A percentile compares a stretch with the other conserved stretches of the same genome.
Conservation (phyloP, 2,888 invertebrate species). For the Acrobasis suavella region DNA sequence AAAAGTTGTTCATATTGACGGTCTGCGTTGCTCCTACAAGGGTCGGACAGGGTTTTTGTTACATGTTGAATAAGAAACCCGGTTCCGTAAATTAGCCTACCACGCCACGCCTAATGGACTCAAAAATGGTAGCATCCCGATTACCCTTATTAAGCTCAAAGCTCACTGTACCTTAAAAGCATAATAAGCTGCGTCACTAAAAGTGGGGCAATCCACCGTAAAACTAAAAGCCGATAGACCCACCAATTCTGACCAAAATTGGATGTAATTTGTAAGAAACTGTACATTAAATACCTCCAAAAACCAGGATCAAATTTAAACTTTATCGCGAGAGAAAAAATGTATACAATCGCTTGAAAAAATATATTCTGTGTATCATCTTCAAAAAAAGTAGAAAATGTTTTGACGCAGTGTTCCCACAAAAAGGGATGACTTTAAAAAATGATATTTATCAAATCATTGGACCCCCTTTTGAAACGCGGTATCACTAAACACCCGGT, state of each 20-base stretch:
- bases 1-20: too few relatives aligned
- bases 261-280: constrained; percentile 13
- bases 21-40: too few relatives aligned
- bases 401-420: constrained; percentile 30
- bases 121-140: background rate
- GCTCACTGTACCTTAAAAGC: background rate
- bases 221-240: constrained; percentile 19
- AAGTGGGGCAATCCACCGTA: constrained; percentile 9
- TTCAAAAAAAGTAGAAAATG: constrained; percentile 28
- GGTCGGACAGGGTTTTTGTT: too few relatives aligned
- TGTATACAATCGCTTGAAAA: background rate
- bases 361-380: constrained; percentile 8
- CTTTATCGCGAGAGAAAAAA: background rate
- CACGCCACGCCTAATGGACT: background rate
- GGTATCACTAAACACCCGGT: too few relatives aligned
- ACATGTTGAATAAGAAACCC: background rate
- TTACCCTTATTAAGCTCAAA: background rate
- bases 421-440: constrained; percentile 37
- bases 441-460: constrained; percentile 39
- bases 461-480: too few relatives aligned
- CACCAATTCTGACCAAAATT: constrained; percentile 25
- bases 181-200: constrained; percentile 16
- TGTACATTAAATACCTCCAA: constrained; percentile 3
- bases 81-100: too few relatives aligned
- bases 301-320: background rate